Evolutionary conservation across 2,113 vertebrate genomes (phyloP), one percentile per base, ranked within the genome.

Genomic region (Beaufortia kweichowensis): DNA sequence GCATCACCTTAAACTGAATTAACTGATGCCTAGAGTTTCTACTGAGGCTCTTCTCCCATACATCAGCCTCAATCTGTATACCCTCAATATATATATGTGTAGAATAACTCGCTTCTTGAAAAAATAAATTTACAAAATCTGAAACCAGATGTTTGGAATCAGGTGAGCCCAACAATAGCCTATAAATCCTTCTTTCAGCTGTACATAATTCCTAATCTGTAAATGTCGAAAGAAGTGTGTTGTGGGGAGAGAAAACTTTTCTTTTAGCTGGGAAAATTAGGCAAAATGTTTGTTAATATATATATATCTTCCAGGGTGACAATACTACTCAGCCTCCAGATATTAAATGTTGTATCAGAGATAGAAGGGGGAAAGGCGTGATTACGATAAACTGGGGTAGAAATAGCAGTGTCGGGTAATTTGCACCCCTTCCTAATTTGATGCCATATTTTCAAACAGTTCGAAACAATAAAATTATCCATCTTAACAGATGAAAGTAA

Each of bases 381-480:
- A 53, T 53, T 53, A 1, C 48, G 48, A 53, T 53, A 53, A 19
- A 53, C 48, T 53, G 48, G 50, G 50, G 53, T 7, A 10, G 3
- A 23, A 55, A 55, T 23, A 55, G 21, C 53, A 55, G 21, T 55
- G 8, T 55, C 53, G 9, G 53, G 21, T 55, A 24, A 55, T 55
- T 8, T 55, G n/a, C 19, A 55, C 6, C 6, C 53, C 9, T 56
- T 24, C 53, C 23, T 56, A 24, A 56, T 56, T 56, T 56, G 8
- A 3, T 10, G 53, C 21, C 53, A 56, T 56, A 56, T 56, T 56
- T 23, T 56, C 53, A 56, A 56, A 56, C 53, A 56, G 53, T 56
- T 56, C 23, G 21, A n/a, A n/a, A n/a, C n/a, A n/a, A n/a, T n/a
- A n/a, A n/a, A n/a, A n/a, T n/a, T n/a, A n/a, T n/a, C n/a, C 9